Evolutionary conservation across 1,140 invertebrate genomes (phyloP), one percentile per base, ranked within the genome.

Genomic region (Lordiphosa clarofinis): DNA sequence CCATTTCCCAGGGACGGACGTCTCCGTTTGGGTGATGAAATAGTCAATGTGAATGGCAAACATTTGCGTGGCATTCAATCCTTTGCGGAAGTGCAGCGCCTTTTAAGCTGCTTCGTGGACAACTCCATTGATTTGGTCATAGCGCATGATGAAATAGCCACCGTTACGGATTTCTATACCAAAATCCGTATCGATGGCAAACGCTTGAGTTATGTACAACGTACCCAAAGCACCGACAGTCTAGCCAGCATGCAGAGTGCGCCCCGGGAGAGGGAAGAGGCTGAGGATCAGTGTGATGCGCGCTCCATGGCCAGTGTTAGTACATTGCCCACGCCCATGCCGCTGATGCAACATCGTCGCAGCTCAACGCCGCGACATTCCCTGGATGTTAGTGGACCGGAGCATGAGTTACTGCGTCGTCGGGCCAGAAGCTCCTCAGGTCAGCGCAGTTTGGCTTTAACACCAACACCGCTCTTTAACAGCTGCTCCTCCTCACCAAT

Each of bases 11-110:
- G 95, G 88, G 95, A 96, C 86, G 95, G 95, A 0, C 91, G 94
- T 56, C 90, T 97, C 55, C 91, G 93, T 68, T 91, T 95, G 40
- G 94, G 94, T 4, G 96, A 97, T 89, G 95, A 97, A 90, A 93
- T 97, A 54, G 92, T 96, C 10, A 95, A 96, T 88, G 95, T 96
- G 6, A 96, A 96, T 88, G 95, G 95, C 1, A 92, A 93, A 75
- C 92, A 95, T 59, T 89, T 97, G 56, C 91, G 94, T 44, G 95
- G 94, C 0, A 90, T 96, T 52, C 92, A 93, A 47, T 93, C 91
- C n/a, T 91, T 91, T 56, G 90, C 90, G 82, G 90, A 90, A 81
- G 90, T 92, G 82, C 88, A 92, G 90, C 60, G 90, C 73, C 56
- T 86, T 79, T 58, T 91, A 44, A 82, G 90, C 87, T 73, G 53